Conservation (phyloP, 2,797 vertebrate genomes). For the Spinibarbus caldwelli region DNA sequence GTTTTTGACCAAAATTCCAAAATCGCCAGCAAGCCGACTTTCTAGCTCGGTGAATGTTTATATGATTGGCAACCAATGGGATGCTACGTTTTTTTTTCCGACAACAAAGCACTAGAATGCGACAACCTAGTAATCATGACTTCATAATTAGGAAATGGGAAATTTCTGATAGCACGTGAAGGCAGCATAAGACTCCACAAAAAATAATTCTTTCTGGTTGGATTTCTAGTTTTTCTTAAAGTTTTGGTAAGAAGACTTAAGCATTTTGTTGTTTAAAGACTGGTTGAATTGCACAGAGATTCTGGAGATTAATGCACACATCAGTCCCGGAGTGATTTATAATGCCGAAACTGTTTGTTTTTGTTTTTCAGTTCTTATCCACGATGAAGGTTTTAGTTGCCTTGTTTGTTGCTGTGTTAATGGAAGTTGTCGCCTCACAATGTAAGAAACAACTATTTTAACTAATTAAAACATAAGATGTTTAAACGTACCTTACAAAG, state of each 20-base stretch:
- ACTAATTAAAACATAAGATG: not conserved
- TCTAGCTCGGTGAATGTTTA: too few relatives aligned
- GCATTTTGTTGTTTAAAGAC: not conserved
- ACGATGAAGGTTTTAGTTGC: slow-evolving; percentile 71
- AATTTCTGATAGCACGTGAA: too few relatives aligned
- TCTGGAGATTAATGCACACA: too few relatives aligned
- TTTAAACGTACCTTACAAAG: not conserved
- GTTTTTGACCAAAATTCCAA: too few relatives aligned
- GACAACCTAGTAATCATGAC: too few relatives aligned
- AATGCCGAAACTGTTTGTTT: too few relatives aligned
- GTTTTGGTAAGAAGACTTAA: not conserved
- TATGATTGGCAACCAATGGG: too few relatives aligned
- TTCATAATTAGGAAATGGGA: too few relatives aligned
- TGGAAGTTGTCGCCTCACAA: slow-evolving; percentile 61
- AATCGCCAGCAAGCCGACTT: too few relatives aligned
- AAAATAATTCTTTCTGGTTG: not conserved
- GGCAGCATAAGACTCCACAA: not conserved
- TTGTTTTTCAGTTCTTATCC: slow-evolving; percentile 21
- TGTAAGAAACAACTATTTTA: slow-evolving; percentile 70
- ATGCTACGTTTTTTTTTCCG: too few relatives aligned
- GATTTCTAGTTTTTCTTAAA: not conserved
- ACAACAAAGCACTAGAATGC: too few relatives aligned
- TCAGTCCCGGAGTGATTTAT: not conserved
- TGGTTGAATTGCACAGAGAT: not conserved
- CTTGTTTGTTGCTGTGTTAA: slow-evolving; percentile 70